Percentiles rank a stretch among this genome's conserved stretches.
Conservation (phyloP, 1,140 invertebrate genomes). For the Lanistes nyassanus region DNA sequence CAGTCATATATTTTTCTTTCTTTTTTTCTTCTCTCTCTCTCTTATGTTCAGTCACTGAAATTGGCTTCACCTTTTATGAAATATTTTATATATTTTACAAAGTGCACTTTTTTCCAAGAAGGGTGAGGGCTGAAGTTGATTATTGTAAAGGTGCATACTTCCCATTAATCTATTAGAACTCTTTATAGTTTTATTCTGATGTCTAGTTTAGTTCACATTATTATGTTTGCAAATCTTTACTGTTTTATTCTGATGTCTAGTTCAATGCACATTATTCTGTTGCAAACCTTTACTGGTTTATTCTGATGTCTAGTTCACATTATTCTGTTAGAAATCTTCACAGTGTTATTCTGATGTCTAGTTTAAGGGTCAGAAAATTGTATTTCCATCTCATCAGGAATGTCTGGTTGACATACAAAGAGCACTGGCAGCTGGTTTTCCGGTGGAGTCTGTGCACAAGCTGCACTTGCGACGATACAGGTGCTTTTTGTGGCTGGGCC, state of each 20-base stretch:
- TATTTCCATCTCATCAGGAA: constrained; percentile 31
- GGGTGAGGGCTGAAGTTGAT: too few relatives aligned
- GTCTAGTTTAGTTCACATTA: too few relatives aligned
- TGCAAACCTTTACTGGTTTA: background rate
- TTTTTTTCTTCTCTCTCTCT: background rate
- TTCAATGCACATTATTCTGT: background rate
- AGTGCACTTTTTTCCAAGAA: background rate
- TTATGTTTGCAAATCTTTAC: background rate
- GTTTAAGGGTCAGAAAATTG: background rate
- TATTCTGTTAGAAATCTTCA: too few relatives aligned
- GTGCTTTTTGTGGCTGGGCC: constrained; percentile 79
- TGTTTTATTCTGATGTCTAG: background rate
- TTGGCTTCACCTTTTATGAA: too few relatives aligned
- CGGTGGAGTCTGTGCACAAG: constrained; percentile 74
- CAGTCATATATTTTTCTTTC: background rate
- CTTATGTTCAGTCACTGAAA: background rate
- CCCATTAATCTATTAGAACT: too few relatives aligned
- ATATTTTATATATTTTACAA: too few relatives aligned
- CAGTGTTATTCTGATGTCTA: background rate
- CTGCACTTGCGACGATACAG: constrained; percentile 78
- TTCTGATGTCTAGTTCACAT: background rate
- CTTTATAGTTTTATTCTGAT: too few relatives aligned
- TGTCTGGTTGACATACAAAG: constrained; percentile 73
- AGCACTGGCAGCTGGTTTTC: constrained; percentile 77
- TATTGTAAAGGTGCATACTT: too few relatives aligned